Percentiles rank a stretch among this genome's conserved stretches.
Evolutionary conservation across 1,140 invertebrate species (phyloP).

Genomic region (Pseudomyrmex sp.): DNA sequence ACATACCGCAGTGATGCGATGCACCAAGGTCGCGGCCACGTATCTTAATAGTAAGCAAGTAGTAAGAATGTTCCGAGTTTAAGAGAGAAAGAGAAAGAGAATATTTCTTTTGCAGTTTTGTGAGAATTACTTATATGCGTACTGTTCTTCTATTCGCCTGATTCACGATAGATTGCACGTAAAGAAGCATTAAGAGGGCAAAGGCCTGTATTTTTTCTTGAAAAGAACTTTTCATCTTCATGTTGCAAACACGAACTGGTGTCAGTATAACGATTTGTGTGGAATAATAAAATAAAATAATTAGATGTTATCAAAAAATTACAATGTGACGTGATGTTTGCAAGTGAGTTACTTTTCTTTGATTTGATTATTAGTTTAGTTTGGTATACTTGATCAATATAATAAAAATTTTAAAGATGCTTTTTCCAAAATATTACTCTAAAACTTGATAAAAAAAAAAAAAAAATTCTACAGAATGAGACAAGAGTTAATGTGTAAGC

Average conservation of each 20-base stretch:
- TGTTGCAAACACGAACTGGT: background rate
- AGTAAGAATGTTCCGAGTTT: slow-evolving; percentile 2
- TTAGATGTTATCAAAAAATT: background rate
- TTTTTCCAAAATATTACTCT: background rate
- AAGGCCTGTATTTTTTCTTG: slow-evolving; percentile 45
- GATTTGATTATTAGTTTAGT: background rate
- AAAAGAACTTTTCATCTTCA: background rate
- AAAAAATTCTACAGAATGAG: background rate
- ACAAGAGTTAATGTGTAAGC: slow-evolving; percentile 10
- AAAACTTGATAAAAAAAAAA: background rate
- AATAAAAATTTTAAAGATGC: no score
- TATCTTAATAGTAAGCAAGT: slow-evolving; percentile 35
- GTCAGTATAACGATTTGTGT: background rate
- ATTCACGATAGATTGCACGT: slow-evolving; percentile 48
- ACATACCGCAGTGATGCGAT: slow-evolving; percentile 45
- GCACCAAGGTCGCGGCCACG: slow-evolving; percentile 68
- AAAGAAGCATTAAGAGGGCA: slow-evolving; percentile 59
- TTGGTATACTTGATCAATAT: no score
- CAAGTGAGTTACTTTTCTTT: background rate
- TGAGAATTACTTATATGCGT: slow-evolving; percentile 41
- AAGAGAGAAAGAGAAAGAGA: background rate
- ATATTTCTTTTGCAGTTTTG: slow-evolving; percentile 44
- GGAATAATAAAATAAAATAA: background rate
- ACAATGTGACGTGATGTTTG: no score
- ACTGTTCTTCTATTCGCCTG: slow-evolving; percentile 27